Evolutionary conservation across 2,797 vertebrate species (phyloP).

Genomic region (Phoeniculus purpureus): DNA sequence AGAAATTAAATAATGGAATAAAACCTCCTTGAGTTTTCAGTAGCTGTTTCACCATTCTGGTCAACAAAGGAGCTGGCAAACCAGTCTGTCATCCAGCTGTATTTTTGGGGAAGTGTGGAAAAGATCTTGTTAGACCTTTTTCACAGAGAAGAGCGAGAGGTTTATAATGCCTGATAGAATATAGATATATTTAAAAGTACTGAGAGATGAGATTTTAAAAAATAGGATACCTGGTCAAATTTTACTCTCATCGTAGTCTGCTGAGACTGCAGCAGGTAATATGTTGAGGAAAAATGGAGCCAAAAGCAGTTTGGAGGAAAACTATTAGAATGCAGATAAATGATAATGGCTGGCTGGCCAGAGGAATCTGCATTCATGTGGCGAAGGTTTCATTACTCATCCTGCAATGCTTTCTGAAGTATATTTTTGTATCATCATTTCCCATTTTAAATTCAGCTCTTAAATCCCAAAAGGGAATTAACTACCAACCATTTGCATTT

Average conservation of each 20-base stretch:
- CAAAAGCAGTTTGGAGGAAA: background rate
- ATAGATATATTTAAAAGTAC: background rate
- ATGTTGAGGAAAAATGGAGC: background rate
- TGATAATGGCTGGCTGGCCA: background rate
- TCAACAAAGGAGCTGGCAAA: background rate
- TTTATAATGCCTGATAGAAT: background rate
- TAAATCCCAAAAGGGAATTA: constrained; percentile 50
- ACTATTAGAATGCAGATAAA: constrained; percentile 9
- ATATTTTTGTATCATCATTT: constrained; percentile 38
- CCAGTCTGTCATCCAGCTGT: background rate
- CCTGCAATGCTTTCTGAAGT: constrained; percentile 31
- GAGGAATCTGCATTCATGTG: background rate
- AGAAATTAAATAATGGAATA: background rate
- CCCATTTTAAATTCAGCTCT: constrained; percentile 40
- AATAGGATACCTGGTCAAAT: background rate
- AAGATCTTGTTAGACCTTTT: background rate
- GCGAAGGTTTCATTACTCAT: background rate
- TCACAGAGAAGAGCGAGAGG: background rate
- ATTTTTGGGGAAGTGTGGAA: background rate
- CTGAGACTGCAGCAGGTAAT: background rate
- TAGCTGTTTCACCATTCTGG: background rate
- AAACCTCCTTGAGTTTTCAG: background rate
- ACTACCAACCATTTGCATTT: constrained; percentile 61
- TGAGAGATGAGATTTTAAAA: background rate
- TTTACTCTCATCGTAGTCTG: background rate